These are phyloP conservation scores for Bradypus variegatus DNA, from an alignment of 2,797 vertebrate genomes.

Conservation along the genomic window DNA sequence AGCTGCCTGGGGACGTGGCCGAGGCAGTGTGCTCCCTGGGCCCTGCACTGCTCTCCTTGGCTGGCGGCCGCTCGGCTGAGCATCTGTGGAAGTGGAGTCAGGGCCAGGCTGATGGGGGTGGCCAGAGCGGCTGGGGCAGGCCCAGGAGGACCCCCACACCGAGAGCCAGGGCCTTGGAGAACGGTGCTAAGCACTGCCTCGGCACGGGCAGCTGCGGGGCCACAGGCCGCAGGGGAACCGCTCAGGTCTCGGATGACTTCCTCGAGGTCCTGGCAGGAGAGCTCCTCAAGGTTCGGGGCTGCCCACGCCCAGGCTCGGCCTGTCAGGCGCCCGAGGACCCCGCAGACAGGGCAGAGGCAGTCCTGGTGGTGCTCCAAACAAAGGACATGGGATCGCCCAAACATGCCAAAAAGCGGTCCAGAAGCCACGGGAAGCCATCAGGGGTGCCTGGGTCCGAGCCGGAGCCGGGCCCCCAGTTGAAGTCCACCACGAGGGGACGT, in stretches of 20 bases:
- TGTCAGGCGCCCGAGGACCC: background rate
- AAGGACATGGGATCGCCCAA: background rate
- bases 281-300: background rate
- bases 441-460: background rate
- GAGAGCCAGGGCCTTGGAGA: background rate
- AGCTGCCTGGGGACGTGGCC: background rate
- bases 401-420: background rate
- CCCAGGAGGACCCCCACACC: background rate
- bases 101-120: background rate
- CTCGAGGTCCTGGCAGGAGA: slow-evolving; percentile 10
- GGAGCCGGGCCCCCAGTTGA: background rate
- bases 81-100: background rate
- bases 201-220: background rate
- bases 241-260: background rate
- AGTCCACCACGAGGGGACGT: background rate
- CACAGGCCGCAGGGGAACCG: background rate
- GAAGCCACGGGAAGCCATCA: background rate
- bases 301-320: background rate
- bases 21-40: background rate
- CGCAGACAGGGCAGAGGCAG: background rate
- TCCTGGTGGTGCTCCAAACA: background rate
- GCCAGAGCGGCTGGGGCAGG: background rate
- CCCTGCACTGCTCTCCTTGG: background rate
- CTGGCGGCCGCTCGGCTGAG: background rate
- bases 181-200: background rate